Evolutionary conservation across 2,888 invertebrate species (phyloP).

Genomic region (Resseliella maxima): DNA sequence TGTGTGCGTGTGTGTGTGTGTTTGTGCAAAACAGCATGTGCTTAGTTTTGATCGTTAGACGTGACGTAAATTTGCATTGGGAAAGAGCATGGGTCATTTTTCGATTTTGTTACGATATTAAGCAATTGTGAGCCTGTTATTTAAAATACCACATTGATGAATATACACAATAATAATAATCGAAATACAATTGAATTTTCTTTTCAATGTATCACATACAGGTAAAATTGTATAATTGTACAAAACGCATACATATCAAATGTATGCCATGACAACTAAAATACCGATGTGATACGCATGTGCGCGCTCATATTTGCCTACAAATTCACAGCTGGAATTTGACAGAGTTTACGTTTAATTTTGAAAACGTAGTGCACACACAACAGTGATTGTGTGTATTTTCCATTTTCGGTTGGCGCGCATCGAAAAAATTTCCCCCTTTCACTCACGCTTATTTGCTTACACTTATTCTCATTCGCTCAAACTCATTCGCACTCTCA

Average conservation of each 20-base stretch:
- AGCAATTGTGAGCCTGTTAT: too few relatives aligned
- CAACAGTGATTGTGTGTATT: neutral
- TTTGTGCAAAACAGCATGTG: neutral
- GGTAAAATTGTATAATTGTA: neutral
- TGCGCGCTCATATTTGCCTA: neutral
- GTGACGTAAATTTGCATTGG: neutral
- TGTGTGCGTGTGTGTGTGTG: neutral
- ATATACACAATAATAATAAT: too few relatives aligned
- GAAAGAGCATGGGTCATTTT: neutral
- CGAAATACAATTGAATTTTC: too few relatives aligned
- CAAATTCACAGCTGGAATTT: neutral
- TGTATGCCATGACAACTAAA: neutral
- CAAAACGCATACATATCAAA: neutral
- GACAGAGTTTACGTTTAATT: neutral
- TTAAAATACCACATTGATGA: too few relatives aligned
- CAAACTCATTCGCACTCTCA: too few relatives aligned
- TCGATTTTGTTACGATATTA: neutral
- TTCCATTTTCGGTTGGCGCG: neutral
- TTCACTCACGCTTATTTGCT: neutral
- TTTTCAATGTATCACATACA: too few relatives aligned
- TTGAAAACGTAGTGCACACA: neutral
- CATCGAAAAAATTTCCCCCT: conserved; percentile 11
- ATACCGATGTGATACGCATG: neutral
- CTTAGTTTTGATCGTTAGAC: neutral
- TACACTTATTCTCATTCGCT: neutral